Conservation (phyloP, 2,888 invertebrate genomes). For the Drosophila kanekoi region DNA sequence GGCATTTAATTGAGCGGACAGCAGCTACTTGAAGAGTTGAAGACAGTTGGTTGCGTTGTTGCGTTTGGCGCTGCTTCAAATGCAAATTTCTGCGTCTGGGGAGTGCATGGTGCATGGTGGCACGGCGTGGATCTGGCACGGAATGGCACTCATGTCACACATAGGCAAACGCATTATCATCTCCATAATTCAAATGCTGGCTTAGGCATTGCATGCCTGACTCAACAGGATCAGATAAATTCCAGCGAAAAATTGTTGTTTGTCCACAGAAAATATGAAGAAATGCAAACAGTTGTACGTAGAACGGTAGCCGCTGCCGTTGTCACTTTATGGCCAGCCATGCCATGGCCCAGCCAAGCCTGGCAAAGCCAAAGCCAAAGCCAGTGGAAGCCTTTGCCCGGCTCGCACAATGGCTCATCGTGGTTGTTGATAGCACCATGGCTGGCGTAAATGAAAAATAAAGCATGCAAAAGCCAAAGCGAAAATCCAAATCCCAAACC, state of each 20-base stretch:
- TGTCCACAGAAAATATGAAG: slow-evolving; percentile 69
- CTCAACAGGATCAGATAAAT: slow-evolving; percentile 77
- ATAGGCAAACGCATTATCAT: slow-evolving; percentile 77
- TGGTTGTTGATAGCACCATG: slow-evolving; percentile 55
- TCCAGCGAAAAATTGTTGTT: slow-evolving; percentile 65
- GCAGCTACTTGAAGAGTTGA: neutral
- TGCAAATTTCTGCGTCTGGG: slow-evolving; percentile 46
- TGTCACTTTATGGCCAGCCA: slow-evolving; percentile 73
- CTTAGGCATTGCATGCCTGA: slow-evolving; percentile 76
- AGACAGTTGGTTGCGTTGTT: slow-evolving; percentile 33
- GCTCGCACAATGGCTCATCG: slow-evolving; percentile 63
- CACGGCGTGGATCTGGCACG: slow-evolving; percentile 27
- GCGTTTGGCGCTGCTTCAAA: slow-evolving; percentile 44
- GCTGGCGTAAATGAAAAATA: slow-evolving; percentile 68
- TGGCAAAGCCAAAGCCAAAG: slow-evolving; percentile 15
- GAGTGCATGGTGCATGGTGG: slow-evolving; percentile 12
- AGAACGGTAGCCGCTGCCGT: slow-evolving; percentile 75
- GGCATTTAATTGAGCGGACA: slow-evolving; percentile 70
- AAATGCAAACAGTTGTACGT: slow-evolving; percentile 66
- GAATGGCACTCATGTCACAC: slow-evolving; percentile 61
- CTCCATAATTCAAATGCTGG: slow-evolving; percentile 79
- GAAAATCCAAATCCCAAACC: slow-evolving; percentile 35
- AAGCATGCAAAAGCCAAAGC: slow-evolving; percentile 44
- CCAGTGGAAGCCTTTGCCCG: slow-evolving; percentile 22
- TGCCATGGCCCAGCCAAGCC: slow-evolving; percentile 16